phyloP scores from a whole-genome alignment of 1,140 invertebrate species.

The Sarcophaga peregrina region DNA sequence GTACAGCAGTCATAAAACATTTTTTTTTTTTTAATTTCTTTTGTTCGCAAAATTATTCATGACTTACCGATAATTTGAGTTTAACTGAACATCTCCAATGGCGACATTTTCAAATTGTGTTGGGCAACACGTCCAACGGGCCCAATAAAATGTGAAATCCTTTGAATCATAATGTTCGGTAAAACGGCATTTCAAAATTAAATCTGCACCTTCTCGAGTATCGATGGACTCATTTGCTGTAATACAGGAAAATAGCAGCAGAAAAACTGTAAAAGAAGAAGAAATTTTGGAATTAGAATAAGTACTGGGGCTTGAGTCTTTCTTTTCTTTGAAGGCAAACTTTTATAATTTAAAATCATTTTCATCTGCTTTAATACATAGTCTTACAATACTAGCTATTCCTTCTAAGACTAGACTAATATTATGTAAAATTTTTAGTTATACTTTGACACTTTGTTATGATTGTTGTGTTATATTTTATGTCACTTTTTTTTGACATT shows the following conservation, averaged over 20 bases:
- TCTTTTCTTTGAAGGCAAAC: too few species aligned
- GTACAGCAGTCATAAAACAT: too few species aligned
- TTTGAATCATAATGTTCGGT: slow-evolving; percentile 72
- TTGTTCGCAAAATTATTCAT: neutral
- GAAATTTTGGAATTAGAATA: too few species aligned
- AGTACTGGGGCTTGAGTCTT: neutral
- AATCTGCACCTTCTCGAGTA: slow-evolving; percentile 80
- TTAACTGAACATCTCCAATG: slow-evolving; percentile 78
- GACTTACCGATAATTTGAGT: slow-evolving; percentile 82
- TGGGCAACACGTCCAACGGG: slow-evolving; percentile 71
- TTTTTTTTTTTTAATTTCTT: too few species aligned
- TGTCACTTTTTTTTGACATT: too few species aligned
- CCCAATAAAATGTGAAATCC: slow-evolving; percentile 81
- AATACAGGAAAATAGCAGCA: neutral
- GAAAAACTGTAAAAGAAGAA: slow-evolving; percentile 26
- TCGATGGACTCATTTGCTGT: slow-evolving; percentile 72
- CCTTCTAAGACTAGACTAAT: too few species aligned
- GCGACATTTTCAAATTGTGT: slow-evolving; percentile 81
- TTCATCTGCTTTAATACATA: too few species aligned
- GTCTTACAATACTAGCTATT: too few species aligned
- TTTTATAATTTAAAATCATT: too few species aligned
- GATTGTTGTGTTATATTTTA: too few species aligned
- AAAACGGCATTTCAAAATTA: slow-evolving; percentile 83
- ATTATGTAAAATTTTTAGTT: too few species aligned
- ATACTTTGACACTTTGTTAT: too few species aligned